phyloP scores from a whole-genome alignment of 2,888 invertebrate genomes.

The Agriopis marginaria region DNA sequence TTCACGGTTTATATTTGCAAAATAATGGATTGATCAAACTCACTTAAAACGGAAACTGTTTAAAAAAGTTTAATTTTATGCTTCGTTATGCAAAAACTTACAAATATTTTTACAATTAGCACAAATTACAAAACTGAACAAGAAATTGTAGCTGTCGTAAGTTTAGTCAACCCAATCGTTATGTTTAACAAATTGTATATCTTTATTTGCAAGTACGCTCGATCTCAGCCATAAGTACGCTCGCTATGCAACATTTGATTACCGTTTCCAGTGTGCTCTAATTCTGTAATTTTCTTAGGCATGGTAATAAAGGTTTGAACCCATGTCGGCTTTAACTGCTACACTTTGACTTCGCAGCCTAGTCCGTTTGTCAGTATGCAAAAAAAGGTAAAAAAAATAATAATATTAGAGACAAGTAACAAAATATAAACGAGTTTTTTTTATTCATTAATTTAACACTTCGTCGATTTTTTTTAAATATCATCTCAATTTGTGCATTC shows the following conservation, averaged over 20 bases:
- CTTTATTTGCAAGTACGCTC: conserved; percentile 30
- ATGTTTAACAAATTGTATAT: conserved; percentile 31
- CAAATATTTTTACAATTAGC: conserved; percentile 4
- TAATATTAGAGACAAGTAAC: too few relatives aligned
- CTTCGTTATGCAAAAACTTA: conserved; percentile 4
- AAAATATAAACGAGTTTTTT: too few relatives aligned
- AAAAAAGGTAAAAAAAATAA: too few relatives aligned
- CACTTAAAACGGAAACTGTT: conserved; percentile 1
- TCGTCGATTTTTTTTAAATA: too few relatives aligned
- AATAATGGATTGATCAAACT: conserved; percentile 2
- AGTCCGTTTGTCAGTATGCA: too few relatives aligned
- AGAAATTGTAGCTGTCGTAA: conserved; percentile 7
- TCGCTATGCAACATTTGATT: conserved; percentile 31
- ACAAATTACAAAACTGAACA: conserved; percentile 7
- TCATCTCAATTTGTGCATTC: too few relatives aligned
- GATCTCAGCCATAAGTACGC: conserved; percentile 11
- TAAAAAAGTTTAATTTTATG: conserved; percentile 14
- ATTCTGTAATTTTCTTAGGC: conserved; percentile 31
- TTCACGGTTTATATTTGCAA: conserved; percentile 5
- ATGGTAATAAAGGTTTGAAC: conserved; percentile 3
- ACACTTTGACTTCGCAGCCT: neutral
- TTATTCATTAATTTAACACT: too few relatives aligned
- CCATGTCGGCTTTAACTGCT: neutral
- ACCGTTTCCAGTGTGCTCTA: conserved; percentile 31
- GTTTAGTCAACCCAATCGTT: conserved; percentile 20